Evolutionary conservation across 2,888 invertebrate genomes (phyloP), one percentile per base, ranked within the genome.

Genomic region (Drosophila kokeensis): DNA sequence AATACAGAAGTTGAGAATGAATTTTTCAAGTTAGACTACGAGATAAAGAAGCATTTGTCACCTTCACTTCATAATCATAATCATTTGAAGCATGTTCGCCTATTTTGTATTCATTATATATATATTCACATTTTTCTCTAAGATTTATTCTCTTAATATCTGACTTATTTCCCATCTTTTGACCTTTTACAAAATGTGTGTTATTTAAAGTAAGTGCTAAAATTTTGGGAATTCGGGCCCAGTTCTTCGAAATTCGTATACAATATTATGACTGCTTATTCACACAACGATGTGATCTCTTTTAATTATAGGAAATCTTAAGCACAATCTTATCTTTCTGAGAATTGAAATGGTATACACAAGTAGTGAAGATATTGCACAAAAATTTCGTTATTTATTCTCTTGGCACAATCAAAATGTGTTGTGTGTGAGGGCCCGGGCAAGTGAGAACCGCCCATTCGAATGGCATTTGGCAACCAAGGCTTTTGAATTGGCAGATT

Each of bases 391-490:
- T 55, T 70, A 42, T 55, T 69, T 69, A 55, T 70, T 61, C 42
- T 42, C 21, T 69, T 42, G 60, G 69, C 59, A 48, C 69, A 59
- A 59, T 32, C 59, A 34, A 21, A 32, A 40, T 24, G 24, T 60
- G 60, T 8, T 52, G 53, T 59, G 68, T 68, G 42, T 52, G 60
- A 52, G 62, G 45, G 62, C 70, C 40, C 34, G 38, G 18, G 38
- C 18, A 11, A 40, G 38, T 38, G 36, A 54, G 59, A 11, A 50
- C 53, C 79, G 67, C 79, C 74, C 76, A 78, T 69, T 70, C 65
- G 73, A 76, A 60, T 83, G 83, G 84, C 83, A 83, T 83, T 83
- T 83, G 71, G 71, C 69, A 75, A 66, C 72, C 79, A 81, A 83
- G 81, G 84, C 66, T 81, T 79, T 82, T 68, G 66, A 61, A 65